Evolutionary conservation across 1,140 invertebrate species (phyloP).

Genomic region (Grapholita molesta): DNA sequence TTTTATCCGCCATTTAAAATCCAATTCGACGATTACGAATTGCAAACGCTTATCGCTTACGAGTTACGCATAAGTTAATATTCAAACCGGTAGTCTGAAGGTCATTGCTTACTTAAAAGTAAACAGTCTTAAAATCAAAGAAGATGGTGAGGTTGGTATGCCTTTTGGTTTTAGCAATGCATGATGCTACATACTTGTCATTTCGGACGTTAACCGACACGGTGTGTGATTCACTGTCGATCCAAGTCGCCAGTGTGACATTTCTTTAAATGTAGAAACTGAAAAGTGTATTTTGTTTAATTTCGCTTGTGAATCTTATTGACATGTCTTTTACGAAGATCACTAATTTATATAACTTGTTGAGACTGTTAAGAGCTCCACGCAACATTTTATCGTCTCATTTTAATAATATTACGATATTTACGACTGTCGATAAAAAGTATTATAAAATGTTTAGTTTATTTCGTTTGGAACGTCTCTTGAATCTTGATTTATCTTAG

Average conservation of each 20-base stretch:
- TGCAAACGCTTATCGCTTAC: slow-evolving; percentile 10
- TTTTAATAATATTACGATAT: neutral
- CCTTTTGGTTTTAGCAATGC: neutral
- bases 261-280: neutral
- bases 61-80: slow-evolving; percentile 15
- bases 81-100: slow-evolving; percentile 38
- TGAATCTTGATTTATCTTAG: neutral
- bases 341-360: neutral
- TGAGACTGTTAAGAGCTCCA: neutral
- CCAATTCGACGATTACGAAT: neutral
- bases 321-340: neutral
- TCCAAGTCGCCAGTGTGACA: neutral
- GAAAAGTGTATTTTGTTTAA: no score
- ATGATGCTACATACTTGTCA: slow-evolving; percentile 28
- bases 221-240: slow-evolving; percentile 35
- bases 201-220: slow-evolving; percentile 54
- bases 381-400: neutral
- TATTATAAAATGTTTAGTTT: neutral
- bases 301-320: no score
- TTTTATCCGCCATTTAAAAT: neutral
- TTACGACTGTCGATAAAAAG: neutral
- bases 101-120: slow-evolving; percentile 23
- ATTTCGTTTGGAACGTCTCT: neutral
- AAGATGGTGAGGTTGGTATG: neutral
- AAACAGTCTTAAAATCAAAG: neutral